These are phyloP conservation scores for Phortica magna DNA, from an alignment of 2,888 invertebrate genomes.

Conservation along the genomic window DNA sequence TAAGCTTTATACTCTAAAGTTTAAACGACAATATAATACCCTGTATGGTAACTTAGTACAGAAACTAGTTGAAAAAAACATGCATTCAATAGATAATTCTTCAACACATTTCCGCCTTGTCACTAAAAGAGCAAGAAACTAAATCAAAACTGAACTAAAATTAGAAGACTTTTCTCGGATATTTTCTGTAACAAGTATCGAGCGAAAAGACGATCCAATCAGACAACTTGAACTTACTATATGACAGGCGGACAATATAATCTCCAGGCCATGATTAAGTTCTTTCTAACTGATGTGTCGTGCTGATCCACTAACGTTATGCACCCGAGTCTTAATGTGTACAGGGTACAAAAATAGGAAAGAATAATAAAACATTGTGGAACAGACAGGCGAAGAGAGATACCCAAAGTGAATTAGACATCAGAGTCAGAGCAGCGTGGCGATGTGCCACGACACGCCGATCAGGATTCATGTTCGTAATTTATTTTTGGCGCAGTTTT, in stretches of 20 bases:
- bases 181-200: no score
- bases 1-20: no score
- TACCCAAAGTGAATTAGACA: slow-evolving; percentile 18
- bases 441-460: slow-evolving; percentile 45
- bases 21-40: no score
- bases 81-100: no score
- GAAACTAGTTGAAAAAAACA: not conserved
- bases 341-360: slow-evolving; percentile 31
- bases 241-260: slow-evolving; percentile 41
- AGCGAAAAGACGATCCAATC: slow-evolving; percentile 43
- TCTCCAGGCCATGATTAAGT: slow-evolving; percentile 24
- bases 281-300: slow-evolving; percentile 39
- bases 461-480: slow-evolving; percentile 44
- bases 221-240: slow-evolving; percentile 49
- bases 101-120: no score
- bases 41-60: not conserved
- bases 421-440: slow-evolving; percentile 40
- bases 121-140: no score
- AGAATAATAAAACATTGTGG: not conserved
- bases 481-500: slow-evolving; percentile 64
- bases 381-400: slow-evolving; percentile 1
- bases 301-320: slow-evolving; percentile 53
- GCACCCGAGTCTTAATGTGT: slow-evolving; percentile 40
- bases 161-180: no score
- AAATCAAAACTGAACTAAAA: no score